Evolutionary conservation across 2,113 vertebrate genomes (phyloP), one percentile per base, ranked within the genome.

Genomic region (Eulemur macaco): DNA sequence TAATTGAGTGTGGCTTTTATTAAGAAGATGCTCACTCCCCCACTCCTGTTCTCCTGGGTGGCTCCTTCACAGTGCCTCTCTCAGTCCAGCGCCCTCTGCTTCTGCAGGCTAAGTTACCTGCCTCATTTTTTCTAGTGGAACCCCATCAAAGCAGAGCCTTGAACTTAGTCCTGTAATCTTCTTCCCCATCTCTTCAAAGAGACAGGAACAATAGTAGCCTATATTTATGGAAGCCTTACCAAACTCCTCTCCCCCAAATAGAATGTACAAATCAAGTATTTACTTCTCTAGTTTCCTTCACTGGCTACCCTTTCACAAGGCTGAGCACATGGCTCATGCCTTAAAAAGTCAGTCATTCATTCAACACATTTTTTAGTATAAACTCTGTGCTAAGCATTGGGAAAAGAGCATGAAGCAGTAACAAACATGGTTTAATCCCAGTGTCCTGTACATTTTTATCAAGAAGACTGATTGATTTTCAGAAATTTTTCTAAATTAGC

Each of bases 1-100:
- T 86, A 88, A 96, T 60, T 60, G 92, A 87, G 63, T n/a, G 12
- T 81, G 83, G 74, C 92, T 97, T 95, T 94, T 87, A 86, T 93
- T 86, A 89, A 96, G 91, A 92, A 27, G 23, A 94, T 69, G 78
- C 23, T 91, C 73, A 69, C 89, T 95, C 47, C 29, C 91, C 81
- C 45, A n/a, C 69, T 90, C 52, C 5, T 69, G 69, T 23, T 92
- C 52, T 97, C 50, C 81, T 87, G 78, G 63, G 89, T 80, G 14
- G 58, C 71, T 81, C 86, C 80, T 66, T 96, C 78, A 47, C 82
- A 74, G 81, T 47, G 64, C 54, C 45, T 95, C 21, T 94, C 60
- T 90, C 69, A 58, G 52, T 86, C 74, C 80, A 50, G 18, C n/a
- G 47, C 84, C 50, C 27, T 25, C 23, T 82, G 77, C 66, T 93